phyloP scores from a whole-genome alignment of 2,888 invertebrate species.

The Lymantria dispar region DNA sequence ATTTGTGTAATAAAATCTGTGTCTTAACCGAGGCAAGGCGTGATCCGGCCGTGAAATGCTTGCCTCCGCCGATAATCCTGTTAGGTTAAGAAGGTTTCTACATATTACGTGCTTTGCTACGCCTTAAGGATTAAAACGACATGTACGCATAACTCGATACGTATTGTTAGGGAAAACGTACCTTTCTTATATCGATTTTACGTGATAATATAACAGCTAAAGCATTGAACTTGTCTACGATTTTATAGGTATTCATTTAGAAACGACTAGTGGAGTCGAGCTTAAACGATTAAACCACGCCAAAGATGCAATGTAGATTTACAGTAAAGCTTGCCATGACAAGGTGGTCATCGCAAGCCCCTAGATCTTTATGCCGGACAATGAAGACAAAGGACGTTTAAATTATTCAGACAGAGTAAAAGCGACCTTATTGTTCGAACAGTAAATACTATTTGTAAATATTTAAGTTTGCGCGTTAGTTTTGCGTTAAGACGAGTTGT shows the following conservation, averaged over 20 bases:
- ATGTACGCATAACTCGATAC: constrained; percentile 69
- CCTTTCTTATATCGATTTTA: constrained; percentile 32
- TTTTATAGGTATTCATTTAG: constrained; percentile 74
- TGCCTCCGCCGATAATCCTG: constrained; percentile 86
- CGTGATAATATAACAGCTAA: constrained; percentile 20
- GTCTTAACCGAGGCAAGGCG: constrained; percentile 73
- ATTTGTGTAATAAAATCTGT: constrained; percentile 82
- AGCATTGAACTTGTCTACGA: constrained; percentile 35
- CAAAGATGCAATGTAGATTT: constrained; percentile 81
- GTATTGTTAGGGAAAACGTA: constrained; percentile 36
- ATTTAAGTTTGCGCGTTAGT: constrained; percentile 70
- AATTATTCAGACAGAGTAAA: constrained; percentile 74
- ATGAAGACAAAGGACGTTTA: constrained; percentile 77
- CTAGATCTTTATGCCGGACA: constrained; percentile 73
- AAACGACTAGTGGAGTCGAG: constrained; percentile 50
- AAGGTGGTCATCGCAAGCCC: constrained; percentile 80
- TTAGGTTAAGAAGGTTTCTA: constrained; percentile 88
- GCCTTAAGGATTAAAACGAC: constrained; percentile 86
- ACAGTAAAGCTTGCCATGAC: constrained; percentile 75
- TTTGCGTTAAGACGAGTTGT: constrained; percentile 77
- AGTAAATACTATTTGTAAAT: constrained; percentile 70
- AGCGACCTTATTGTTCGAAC: constrained; percentile 63
- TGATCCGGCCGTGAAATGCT: constrained; percentile 83
- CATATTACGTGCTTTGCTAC: constrained; percentile 87
- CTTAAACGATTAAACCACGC: constrained; percentile 72